Conservation (phyloP, 2,113 vertebrate species). For the Brachyhypopomus gauderio region DNA sequence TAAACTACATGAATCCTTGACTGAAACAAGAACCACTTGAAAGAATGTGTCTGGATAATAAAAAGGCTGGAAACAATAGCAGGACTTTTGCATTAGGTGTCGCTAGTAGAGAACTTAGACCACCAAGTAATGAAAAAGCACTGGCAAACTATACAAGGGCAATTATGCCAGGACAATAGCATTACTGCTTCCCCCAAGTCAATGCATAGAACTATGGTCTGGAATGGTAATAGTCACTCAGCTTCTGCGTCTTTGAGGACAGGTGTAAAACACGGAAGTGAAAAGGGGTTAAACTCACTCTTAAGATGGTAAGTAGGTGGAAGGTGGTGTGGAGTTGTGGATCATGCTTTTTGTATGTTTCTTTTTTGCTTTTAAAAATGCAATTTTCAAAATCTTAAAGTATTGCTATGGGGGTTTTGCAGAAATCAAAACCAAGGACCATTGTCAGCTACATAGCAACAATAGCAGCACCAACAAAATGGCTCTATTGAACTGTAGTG, state of each 20-base stretch:
- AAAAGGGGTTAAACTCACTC: conserved; percentile 29
- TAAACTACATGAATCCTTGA: conserved; percentile 32
- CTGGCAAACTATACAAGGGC: conserved; percentile 53
- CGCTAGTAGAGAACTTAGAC: conserved; percentile 49
- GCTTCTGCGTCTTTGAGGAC: conserved; percentile 33
- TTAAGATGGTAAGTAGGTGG: background rate
- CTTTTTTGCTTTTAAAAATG: background rate
- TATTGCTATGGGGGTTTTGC: background rate
- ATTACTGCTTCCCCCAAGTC: conserved; percentile 37
- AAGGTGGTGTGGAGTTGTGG: background rate
- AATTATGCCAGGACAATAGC: conserved; percentile 55
- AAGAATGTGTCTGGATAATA: conserved; percentile 50
- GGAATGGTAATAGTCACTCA: conserved; percentile 43
- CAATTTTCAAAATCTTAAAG: background rate
- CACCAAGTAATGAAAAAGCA: conserved; percentile 55
- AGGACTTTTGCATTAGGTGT: conserved; percentile 57
- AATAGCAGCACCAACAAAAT: too few relatives aligned
- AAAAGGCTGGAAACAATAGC: conserved; percentile 49
- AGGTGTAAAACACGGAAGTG: conserved; percentile 50
- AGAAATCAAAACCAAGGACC: too few relatives aligned
- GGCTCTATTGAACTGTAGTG: too few relatives aligned
- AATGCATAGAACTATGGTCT: conserved; percentile 30
- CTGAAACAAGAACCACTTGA: conserved; percentile 52
- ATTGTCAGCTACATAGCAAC: too few relatives aligned
- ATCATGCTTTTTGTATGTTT: background rate